Evolutionary conservation across 2,113 vertebrate species (phyloP).

Genomic region (Tychaedon coryphoeus): DNA sequence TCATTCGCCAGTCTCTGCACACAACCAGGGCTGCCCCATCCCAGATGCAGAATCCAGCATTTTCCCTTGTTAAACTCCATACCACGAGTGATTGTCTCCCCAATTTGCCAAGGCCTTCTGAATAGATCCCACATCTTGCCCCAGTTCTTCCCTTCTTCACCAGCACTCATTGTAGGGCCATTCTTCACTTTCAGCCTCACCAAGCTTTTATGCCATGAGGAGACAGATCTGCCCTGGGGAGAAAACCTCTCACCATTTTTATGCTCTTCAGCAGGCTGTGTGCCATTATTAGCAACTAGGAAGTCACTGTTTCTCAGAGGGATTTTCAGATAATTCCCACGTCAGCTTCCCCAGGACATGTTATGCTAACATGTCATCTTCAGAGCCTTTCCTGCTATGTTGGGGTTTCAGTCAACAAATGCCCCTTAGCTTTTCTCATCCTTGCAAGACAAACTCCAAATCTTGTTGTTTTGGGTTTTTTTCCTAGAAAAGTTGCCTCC

Average conservation of each 20-base stretch:
- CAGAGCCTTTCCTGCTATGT: neutral
- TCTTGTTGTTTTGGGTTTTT: neutral
- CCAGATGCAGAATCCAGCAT: fast-evolving
- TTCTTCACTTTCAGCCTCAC: neutral
- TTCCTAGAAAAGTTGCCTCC: neutral
- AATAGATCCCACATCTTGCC: neutral
- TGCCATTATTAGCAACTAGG: neutral
- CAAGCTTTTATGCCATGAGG: neutral
- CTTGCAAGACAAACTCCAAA: neutral
- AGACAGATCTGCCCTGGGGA: neutral
- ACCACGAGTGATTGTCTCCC: fast-evolving
- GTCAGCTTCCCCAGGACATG: neutral
- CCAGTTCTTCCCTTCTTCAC: neutral
- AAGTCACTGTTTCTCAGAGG: neutral
- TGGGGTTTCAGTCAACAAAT: neutral
- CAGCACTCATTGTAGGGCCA: fast-evolving
- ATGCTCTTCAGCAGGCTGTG: neutral
- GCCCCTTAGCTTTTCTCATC: neutral
- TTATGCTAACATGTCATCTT: neutral
- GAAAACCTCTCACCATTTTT: neutral
- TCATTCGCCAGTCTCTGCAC: neutral
- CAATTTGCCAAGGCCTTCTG: neutral
- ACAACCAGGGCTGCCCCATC: neutral
- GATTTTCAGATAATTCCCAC: neutral
- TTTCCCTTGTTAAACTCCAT: neutral